phyloP scores from a whole-genome alignment of 2,888 invertebrate genomes.

The Meloe dianella region DNA sequence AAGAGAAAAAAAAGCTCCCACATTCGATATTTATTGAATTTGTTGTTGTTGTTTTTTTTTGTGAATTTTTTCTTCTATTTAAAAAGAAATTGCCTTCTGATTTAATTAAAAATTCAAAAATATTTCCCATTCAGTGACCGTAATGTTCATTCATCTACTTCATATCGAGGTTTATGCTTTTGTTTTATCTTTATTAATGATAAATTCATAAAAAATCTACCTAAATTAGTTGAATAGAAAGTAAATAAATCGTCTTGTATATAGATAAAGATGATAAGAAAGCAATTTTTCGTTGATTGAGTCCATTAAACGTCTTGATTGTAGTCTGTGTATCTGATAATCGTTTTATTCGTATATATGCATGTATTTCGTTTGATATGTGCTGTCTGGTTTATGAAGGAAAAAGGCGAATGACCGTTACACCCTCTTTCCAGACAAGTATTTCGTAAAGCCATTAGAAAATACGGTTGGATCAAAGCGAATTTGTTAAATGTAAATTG shows the following conservation, averaged over 20 bases:
- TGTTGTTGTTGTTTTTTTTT: too few species aligned
- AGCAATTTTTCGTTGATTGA: background rate
- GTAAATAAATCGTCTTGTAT: background rate
- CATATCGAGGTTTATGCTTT: background rate
- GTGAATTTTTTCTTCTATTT: conserved; percentile 7
- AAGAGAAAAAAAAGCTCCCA: background rate
- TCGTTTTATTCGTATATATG: background rate
- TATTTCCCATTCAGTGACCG: conserved; percentile 29
- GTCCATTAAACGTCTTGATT: background rate
- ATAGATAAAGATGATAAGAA: background rate
- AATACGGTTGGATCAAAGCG: background rate
- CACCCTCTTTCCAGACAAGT: conserved; percentile 6
- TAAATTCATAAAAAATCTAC: background rate
- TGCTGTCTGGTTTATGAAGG: background rate
- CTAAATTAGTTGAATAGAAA: background rate
- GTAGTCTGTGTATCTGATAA: background rate
- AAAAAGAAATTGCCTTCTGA: conserved; percentile 17
- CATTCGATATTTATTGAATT: background rate
- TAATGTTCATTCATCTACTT: conserved; percentile 24
- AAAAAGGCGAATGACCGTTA: conserved; percentile 10
- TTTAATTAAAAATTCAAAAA: conserved; percentile 21
- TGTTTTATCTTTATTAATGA: background rate
- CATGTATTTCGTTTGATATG: background rate
- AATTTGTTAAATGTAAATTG: background rate
- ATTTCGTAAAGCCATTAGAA: background rate